Evolutionary conservation across 2,888 invertebrate genomes (phyloP).

Genomic region (Ypsolopha sequella): DNA sequence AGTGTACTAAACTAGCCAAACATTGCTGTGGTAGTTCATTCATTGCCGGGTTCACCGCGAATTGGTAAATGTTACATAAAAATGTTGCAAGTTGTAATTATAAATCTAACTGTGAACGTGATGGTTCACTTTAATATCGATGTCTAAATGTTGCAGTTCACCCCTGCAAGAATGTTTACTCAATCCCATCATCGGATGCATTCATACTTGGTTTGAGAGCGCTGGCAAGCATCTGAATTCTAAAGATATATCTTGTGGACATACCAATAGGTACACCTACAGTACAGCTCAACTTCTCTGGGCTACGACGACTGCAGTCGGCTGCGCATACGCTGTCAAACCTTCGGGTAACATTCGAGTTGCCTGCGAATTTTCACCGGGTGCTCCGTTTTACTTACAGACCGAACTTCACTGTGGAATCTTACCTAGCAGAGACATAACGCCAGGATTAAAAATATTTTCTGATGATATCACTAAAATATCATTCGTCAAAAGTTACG

Average conservation of each 20-base stretch:
- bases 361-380: conserved; percentile 52
- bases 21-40: conserved; percentile 33
- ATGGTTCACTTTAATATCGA: background rate
- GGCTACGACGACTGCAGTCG: conserved; percentile 50
- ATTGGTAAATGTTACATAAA: background rate
- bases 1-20: conserved; percentile 47
- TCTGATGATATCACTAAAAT: conserved; percentile 17
- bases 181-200: conserved; percentile 42
- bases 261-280: conserved; percentile 31
- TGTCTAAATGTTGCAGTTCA: conserved; percentile 25
- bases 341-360: conserved; percentile 40
- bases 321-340: conserved; percentile 43
- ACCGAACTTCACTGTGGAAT: conserved; percentile 46
- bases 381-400: conserved; percentile 40
- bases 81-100: background rate
- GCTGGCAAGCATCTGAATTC: conserved; percentile 29
- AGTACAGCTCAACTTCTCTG: conserved; percentile 47
- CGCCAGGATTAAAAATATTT: conserved; percentile 4
- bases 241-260: conserved; percentile 45
- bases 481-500: background rate
- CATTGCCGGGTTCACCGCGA: background rate
- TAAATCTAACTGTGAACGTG: background rate
- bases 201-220: conserved; percentile 47
- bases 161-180: conserved; percentile 47
- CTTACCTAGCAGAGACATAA: conserved; percentile 25